Evolutionary conservation across 2,113 vertebrate genomes (phyloP), one percentile per base, ranked within the genome.

Genomic region (Manacus vitellinus): DNA sequence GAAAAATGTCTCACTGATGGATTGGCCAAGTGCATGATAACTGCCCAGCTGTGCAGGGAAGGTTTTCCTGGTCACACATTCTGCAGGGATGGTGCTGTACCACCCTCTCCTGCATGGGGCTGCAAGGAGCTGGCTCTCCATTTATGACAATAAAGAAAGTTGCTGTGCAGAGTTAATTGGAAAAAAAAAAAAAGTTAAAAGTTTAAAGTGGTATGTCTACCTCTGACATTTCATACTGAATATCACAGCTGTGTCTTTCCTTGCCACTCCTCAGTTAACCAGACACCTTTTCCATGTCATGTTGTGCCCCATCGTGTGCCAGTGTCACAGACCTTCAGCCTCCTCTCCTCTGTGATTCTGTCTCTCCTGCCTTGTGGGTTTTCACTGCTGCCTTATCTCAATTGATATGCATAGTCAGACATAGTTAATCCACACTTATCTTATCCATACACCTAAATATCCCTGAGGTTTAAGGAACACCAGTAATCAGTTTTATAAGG

Each of bases 351-450:
- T 82, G 22, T 27, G 81, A 44, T 61, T 54, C 58, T 63, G 39
- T 18, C 27, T 23, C 3, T 73, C 54, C 62, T 78, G 52, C 19
- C 54, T 65, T 2, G 3, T 67, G 88, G 72, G 31, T 89, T 97
- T 97, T 94, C 67, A 30, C 20, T 61, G 55, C 73, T 92, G 95
- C 85, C 24, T 92, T 89, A 88, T 89, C 86, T 96, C 96, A 92
- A 90, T 97, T 94, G 91, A 95, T 96, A 98, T 97, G 97, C 96
- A 87, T 30, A 89, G 96, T 97, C 97, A 97, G 97, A 95, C 78
- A 65, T 83, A 75, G 94, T 90, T 97, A 97, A 97, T 97, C 97
- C 95, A 87, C 65, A 85, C 78, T 97, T 97, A 94, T 92, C 72
- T 96, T 94, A 95, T 95, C 91, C 93, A 79, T 95, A 92, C 62